phyloP scores from a whole-genome alignment of 1,140 invertebrate species.

The Holotrichia oblita region DNA sequence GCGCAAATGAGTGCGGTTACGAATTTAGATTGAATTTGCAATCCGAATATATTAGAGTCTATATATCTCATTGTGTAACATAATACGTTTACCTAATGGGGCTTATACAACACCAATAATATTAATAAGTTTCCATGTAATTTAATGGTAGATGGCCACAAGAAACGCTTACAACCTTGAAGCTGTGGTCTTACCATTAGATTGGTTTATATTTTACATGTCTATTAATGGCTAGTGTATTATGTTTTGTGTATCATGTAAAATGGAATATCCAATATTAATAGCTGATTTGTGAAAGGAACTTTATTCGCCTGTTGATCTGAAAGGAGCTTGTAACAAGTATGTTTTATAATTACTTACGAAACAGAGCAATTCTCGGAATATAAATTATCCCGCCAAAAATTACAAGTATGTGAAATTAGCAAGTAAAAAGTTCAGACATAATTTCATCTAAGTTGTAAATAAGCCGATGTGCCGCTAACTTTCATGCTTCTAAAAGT shows the following conservation, averaged over 20 bases:
- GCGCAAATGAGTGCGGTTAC: not conserved
- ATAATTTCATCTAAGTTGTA: too few species aligned
- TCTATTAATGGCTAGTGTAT: not conserved
- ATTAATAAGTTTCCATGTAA: slow-evolving; percentile 29
- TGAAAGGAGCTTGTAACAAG: not conserved
- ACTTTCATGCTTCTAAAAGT: too few species aligned
- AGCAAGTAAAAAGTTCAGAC: too few species aligned
- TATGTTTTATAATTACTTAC: too few species aligned
- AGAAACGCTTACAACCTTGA: not conserved
- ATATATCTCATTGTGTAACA: slow-evolving; percentile 12
- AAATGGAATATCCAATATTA: not conserved
- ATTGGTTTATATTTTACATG: not conserved
- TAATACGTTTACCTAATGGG: slow-evolving; percentile 20
- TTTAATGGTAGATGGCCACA: slow-evolving; percentile 25
- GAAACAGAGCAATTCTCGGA: too few species aligned
- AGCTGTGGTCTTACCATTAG: slow-evolving; percentile 4
- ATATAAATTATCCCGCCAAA: too few species aligned
- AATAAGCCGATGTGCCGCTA: too few species aligned
- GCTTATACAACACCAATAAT: slow-evolving; percentile 15
- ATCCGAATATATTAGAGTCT: slow-evolving; percentile 1
- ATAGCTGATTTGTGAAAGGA: not conserved
- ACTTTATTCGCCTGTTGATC: not conserved
- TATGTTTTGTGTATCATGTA: not conserved
- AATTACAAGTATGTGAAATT: too few species aligned
- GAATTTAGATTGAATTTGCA: slow-evolving; percentile 20